A percentile compares a stretch with the other conserved stretches of the same genome.
phyloP scores from a whole-genome alignment of 2,797 vertebrate species.

The Lindbergichthys nudifrons region DNA sequence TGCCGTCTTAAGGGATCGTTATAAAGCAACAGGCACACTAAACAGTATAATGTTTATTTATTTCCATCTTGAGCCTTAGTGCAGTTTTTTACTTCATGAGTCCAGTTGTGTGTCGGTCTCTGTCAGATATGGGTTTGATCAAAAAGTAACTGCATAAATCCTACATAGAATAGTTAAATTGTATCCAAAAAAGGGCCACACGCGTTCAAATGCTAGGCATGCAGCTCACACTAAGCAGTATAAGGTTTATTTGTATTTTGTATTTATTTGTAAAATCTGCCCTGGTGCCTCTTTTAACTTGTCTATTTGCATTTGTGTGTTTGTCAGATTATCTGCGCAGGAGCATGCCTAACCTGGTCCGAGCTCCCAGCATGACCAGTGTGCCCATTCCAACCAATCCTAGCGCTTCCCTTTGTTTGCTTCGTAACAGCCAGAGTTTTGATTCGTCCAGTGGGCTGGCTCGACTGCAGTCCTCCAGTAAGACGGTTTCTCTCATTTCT shows the following conservation, averaged over 20 bases:
- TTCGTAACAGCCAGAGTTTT: constrained; percentile 94
- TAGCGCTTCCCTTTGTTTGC: constrained; percentile 82
- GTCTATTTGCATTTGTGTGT: not conserved
- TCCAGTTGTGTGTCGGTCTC: too few species aligned
- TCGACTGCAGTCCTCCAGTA: constrained; percentile 90
- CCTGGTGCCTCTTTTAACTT: not conserved
- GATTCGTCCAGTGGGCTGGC: constrained; percentile 89
- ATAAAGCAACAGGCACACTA: not conserved
- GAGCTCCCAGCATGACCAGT: constrained; percentile 88
- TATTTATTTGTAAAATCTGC: not conserved
- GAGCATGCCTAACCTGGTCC: constrained; percentile 84
- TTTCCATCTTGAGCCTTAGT: too few species aligned
- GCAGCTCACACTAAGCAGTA: too few species aligned
- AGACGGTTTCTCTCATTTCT: constrained; percentile 48
- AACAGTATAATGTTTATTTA: not conserved
- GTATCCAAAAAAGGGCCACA: too few species aligned
- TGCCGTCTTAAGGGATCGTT: not conserved
- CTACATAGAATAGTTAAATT: too few species aligned
- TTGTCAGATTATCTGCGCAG: constrained; percentile 91
- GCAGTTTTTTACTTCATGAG: too few species aligned
- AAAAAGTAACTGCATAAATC: too few species aligned
- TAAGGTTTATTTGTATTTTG: not conserved
- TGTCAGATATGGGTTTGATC: too few species aligned
- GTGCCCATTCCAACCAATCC: constrained; percentile 82
- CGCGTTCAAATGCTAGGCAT: too few species aligned